These are phyloP conservation scores for Notodonta ziczac DNA, from an alignment of 2,888 invertebrate species.

Conservation along the genomic window DNA sequence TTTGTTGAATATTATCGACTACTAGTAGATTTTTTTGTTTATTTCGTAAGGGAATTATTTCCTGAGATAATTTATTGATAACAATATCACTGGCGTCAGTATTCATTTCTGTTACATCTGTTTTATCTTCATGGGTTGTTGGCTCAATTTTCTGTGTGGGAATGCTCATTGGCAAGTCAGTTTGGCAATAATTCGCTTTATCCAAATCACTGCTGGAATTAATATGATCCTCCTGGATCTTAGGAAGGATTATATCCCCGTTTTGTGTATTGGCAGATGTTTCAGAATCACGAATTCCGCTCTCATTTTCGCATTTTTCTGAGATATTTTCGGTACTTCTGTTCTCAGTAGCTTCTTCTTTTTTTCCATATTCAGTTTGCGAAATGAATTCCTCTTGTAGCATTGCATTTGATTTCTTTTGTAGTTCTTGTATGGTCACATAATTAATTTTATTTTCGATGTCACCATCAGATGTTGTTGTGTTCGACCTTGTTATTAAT, in stretches of 20 bases:
- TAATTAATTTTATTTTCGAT: slow-evolving; percentile 1
- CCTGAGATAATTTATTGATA: slow-evolving; percentile 31
- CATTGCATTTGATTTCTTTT: slow-evolving; percentile 63
- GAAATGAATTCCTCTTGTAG: slow-evolving; percentile 37
- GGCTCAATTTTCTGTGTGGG: neutral
- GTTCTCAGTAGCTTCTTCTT: neutral
- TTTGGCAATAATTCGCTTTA: slow-evolving; percentile 14
- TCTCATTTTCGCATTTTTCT: slow-evolving; percentile 4
- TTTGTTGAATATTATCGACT: slow-evolving; percentile 33
- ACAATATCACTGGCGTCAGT: slow-evolving; percentile 55
- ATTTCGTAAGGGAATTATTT: slow-evolving; percentile 20
- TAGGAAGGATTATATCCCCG: slow-evolving; percentile 6
- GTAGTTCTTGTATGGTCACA: slow-evolving; percentile 55
- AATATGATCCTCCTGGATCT: slow-evolving; percentile 2
- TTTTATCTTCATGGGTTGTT: neutral
- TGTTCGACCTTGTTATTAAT: slow-evolving; percentile 1
- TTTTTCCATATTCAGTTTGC: slow-evolving; percentile 9
- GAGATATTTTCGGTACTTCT: neutral
- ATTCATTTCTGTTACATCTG: slow-evolving; percentile 42
- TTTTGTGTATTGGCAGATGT: slow-evolving; percentile 11
- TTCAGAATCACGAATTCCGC: slow-evolving; percentile 9
- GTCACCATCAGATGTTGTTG: slow-evolving; percentile 5
- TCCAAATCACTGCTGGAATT: neutral
- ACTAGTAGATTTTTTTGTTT: slow-evolving; percentile 27
- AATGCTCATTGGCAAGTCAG: neutral